Percentiles rank a stretch among this genome's conserved stretches.
These are phyloP conservation scores for Rhinolophus sinicus DNA, from an alignment of 2,113 vertebrate species.

Conservation along the genomic window DNA sequence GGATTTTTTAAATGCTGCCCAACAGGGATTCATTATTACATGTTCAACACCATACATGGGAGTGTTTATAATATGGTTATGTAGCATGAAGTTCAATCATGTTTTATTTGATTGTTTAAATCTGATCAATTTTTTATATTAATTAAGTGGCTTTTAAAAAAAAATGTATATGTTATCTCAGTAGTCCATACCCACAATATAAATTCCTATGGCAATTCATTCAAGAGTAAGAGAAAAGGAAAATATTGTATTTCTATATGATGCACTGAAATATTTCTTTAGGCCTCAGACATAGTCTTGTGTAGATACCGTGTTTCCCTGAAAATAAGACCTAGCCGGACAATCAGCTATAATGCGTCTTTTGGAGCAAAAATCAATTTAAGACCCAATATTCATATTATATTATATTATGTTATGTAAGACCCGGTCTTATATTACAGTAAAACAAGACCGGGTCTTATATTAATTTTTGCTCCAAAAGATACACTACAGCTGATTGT, in stretches of 20 bases:
- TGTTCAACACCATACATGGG: too few species aligned
- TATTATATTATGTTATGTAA: too few species aligned
- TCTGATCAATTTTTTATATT: neutral
- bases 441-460: too few species aligned
- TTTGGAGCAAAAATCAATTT: too few species aligned
- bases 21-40: neutral
- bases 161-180: neutral
- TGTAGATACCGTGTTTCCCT: neutral
- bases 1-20: neutral
- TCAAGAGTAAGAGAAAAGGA: neutral
- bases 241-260: neutral
- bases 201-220: neutral
- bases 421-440: too few species aligned
- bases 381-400: too few species aligned
- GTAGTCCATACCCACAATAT: neutral
- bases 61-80: neutral
- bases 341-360: too few species aligned
- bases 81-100: neutral
- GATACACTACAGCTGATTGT: too few species aligned
- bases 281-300: neutral
- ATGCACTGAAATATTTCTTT: neutral
- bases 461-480: too few species aligned
- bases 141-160: neutral
- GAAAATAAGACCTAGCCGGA: too few species aligned
- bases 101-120: neutral